Percentiles rank a stretch among this genome's conserved stretches.
These are phyloP conservation scores for Syngnathus rostellatus DNA, from an alignment of 2,797 vertebrate species.

Conservation along the genomic window DNA sequence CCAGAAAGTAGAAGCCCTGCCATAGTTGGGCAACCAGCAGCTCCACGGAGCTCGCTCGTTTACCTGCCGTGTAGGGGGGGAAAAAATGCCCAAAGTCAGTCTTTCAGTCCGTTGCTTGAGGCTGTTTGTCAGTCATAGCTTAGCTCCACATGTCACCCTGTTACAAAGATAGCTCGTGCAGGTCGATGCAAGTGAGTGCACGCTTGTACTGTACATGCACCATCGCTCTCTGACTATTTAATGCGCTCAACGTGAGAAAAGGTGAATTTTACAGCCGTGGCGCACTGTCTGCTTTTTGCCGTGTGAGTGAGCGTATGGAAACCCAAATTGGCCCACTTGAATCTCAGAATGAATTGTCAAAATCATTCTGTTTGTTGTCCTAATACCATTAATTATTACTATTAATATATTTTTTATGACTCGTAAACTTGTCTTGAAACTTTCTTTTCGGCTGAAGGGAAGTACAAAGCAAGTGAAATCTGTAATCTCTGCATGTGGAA, in stretches of 20 bases:
- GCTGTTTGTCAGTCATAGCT: constrained; percentile 1
- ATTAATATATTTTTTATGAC: background rate
- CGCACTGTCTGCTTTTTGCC: background rate
- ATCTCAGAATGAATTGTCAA: background rate
- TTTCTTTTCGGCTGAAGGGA: constrained; percentile 16
- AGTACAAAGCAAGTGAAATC: constrained; percentile 18
- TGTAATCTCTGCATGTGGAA: constrained; percentile 19
- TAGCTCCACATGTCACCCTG: background rate
- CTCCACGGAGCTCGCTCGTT: background rate
- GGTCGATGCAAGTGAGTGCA: background rate
- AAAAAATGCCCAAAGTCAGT: background rate
- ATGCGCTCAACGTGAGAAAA: background rate
- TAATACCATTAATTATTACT: too few species aligned
- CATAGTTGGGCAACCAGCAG: too few species aligned
- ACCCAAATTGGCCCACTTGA: background rate
- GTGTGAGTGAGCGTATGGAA: background rate
- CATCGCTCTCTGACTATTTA: background rate
- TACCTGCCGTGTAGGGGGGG: background rate
- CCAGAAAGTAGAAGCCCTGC: too few species aligned
- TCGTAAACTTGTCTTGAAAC: background rate
- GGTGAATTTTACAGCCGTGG: background rate
- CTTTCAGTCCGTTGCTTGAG: background rate
- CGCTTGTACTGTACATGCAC: background rate
- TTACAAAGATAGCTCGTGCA: background rate
- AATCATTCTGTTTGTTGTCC: too few species aligned